phyloP scores from a whole-genome alignment of 1,140 invertebrate species.

The Drosophila watanabei region DNA sequence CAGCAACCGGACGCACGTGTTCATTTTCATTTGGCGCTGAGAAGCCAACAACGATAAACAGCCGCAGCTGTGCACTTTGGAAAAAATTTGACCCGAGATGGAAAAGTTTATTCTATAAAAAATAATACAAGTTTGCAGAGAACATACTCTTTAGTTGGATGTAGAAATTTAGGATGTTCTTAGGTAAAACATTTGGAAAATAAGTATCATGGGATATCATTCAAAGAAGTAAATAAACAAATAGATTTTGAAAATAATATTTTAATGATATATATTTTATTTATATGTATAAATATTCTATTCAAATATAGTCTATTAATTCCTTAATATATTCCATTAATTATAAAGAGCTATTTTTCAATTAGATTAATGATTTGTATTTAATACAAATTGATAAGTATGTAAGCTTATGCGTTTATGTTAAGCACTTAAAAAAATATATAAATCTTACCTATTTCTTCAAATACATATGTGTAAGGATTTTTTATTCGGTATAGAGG shows the following conservation, averaged over 20 bases:
- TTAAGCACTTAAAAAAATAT: not conserved
- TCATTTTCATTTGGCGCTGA: conserved; percentile 83
- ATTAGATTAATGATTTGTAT: not conserved
- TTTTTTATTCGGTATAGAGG: too few species aligned
- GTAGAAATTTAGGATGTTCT: too few species aligned
- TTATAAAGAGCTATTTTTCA: not conserved
- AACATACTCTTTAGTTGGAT: not conserved
- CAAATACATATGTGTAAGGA: too few species aligned
- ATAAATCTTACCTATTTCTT: not conserved
- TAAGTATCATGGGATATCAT: not conserved
- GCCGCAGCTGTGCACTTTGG: conserved; percentile 48
- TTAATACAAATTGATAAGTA: not conserved
- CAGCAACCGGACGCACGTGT: conserved; percentile 82
- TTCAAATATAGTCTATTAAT: not conserved
- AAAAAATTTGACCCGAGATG: conserved; percentile 2
- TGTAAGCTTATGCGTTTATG: too few species aligned
- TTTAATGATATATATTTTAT: not conserved
- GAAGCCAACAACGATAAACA: conserved; percentile 78
- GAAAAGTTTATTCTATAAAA: not conserved
- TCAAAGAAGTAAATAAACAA: not conserved
- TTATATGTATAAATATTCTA: not conserved
- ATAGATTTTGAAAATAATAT: not conserved
- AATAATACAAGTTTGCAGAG: not conserved
- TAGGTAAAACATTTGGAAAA: not conserved
- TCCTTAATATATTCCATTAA: not conserved